Percentiles rank a stretch among this genome's conserved stretches.
These are phyloP conservation scores for Suricata suricatta DNA, from an alignment of 2,113 vertebrate species.

Conservation along the genomic window DNA sequence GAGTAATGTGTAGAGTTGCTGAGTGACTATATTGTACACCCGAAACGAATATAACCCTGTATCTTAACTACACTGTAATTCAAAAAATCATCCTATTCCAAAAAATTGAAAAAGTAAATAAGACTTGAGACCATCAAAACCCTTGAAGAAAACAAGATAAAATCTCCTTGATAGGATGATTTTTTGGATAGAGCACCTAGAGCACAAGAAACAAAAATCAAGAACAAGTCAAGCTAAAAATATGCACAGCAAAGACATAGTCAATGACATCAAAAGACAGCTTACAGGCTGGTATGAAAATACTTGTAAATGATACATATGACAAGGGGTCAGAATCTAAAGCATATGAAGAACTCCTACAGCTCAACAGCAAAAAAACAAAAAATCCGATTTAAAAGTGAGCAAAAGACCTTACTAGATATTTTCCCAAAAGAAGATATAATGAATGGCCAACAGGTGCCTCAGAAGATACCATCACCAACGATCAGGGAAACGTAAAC, in stretches of 20 bases:
- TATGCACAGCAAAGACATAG: neutral
- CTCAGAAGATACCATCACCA: neutral
- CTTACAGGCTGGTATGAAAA: neutral
- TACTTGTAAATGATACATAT: neutral
- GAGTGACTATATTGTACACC: neutral
- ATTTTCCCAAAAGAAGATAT: neutral
- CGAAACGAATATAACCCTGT: neutral
- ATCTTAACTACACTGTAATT: neutral
- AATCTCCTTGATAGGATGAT: neutral
- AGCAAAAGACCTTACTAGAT: neutral
- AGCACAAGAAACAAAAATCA: neutral
- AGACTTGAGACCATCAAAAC: neutral
- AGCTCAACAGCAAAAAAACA: neutral
- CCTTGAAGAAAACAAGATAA: neutral
- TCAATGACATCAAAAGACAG: neutral
- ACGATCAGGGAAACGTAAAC: neutral
- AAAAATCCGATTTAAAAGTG: neutral
- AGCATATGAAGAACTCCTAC: neutral
- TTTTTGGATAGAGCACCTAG: neutral
- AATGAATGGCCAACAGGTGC: neutral
- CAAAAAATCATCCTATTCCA: neutral
- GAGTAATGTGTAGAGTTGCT: neutral
- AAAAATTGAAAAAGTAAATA: neutral
- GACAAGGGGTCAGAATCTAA: neutral
- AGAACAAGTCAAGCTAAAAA: neutral